Percentiles rank a stretch among this genome's conserved stretches.
Evolutionary conservation across 2,113 vertebrate species (phyloP).

Genomic region (Tragelaphus buxtoni): DNA sequence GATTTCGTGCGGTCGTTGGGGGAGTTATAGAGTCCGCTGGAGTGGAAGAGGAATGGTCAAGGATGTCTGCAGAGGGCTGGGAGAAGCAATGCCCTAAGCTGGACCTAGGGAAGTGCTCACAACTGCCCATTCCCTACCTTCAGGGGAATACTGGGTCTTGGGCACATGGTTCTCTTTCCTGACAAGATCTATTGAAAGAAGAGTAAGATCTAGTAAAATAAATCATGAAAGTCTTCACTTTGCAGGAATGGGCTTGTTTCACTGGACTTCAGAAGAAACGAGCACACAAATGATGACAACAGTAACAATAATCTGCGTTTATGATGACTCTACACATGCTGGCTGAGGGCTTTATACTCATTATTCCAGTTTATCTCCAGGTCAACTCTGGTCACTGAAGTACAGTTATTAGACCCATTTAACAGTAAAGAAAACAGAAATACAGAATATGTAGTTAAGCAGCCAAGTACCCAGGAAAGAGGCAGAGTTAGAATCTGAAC

Average conservation of each 20-base stretch:
- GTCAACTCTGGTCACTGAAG: background rate
- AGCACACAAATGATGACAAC: background rate
- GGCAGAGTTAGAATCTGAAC: background rate
- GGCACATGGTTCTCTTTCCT: background rate
- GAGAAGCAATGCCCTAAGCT: background rate
- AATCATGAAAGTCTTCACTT: background rate
- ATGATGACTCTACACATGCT: background rate
- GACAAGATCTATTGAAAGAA: background rate
- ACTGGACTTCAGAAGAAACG: background rate
- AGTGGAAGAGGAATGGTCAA: slow-evolving; percentile 46
- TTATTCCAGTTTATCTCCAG: background rate
- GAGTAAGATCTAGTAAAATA: background rate
- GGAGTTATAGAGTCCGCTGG: slow-evolving; percentile 87
- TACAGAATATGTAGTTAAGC: background rate
- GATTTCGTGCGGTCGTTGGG: slow-evolving; percentile 86
- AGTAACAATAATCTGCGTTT: background rate
- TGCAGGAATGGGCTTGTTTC: background rate
- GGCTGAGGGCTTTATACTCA: background rate
- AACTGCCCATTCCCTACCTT: too few relatives aligned
- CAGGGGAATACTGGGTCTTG: background rate
- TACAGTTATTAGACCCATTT: background rate
- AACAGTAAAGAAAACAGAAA: background rate
- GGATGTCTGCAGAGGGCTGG: background rate
- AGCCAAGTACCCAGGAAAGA: background rate
- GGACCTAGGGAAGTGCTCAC: background rate